phyloP scores from a whole-genome alignment of 2,113 vertebrate genomes.

The Centrocercus urophasianus region DNA sequence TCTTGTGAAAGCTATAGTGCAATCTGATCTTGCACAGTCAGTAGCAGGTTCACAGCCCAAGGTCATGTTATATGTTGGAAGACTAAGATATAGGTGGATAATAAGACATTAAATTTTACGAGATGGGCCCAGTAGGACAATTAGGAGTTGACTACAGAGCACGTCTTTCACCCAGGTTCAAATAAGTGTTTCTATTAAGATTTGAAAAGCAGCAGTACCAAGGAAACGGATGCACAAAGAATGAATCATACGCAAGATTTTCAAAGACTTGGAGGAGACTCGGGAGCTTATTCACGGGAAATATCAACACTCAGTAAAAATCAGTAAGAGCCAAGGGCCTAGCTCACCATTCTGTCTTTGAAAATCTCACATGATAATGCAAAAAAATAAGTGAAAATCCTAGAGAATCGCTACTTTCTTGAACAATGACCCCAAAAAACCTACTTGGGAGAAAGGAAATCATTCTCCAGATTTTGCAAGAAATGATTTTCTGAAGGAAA shows the following conservation, averaged over 20 bases:
- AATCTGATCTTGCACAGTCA: conserved; percentile 12
- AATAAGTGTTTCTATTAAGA: neutral
- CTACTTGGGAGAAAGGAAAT: neutral
- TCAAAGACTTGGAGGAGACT: neutral
- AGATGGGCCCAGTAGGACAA: conserved; percentile 29
- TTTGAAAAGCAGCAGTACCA: neutral
- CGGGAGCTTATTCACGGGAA: neutral
- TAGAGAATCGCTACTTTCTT: neutral
- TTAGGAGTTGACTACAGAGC: conserved; percentile 35
- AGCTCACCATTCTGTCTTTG: conserved; percentile 1
- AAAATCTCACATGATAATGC: neutral
- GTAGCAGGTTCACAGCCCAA: conserved; percentile 24
- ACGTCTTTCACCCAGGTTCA: conserved; percentile 20
- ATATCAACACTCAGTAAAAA: neutral
- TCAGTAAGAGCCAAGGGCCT: neutral
- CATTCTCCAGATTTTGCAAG: neutral
- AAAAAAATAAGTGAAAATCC: neutral
- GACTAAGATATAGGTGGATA: conserved; percentile 7
- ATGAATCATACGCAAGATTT: neutral
- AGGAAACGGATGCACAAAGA: neutral
- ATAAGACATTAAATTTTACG: conserved; percentile 42
- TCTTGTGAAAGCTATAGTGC: neutral
- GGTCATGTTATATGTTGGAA: conserved; percentile 1
- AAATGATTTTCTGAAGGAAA: neutral
- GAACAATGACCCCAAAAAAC: neutral